phyloP scores from a whole-genome alignment of 2,797 vertebrate genomes.

The Lagorchestes hirsutus region DNA sequence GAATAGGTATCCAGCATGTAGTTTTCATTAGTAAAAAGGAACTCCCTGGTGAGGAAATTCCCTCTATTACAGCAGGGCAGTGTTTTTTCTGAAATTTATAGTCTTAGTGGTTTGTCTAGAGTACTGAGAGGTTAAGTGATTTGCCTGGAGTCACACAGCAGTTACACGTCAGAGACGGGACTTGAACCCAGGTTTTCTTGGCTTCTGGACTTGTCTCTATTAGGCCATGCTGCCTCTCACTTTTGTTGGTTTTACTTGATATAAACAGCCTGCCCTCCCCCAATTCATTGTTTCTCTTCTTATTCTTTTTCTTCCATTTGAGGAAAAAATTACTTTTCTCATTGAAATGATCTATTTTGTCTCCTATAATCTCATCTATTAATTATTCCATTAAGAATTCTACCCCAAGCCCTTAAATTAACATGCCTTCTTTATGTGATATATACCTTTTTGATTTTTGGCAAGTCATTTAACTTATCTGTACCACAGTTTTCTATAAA shows the following conservation, averaged over 20 bases:
- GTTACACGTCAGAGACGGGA: neutral
- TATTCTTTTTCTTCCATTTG: neutral
- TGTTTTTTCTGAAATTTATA: neutral
- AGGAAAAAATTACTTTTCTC: neutral
- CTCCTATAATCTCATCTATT: neutral
- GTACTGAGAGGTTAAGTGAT: too few relatives aligned
- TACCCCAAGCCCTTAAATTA: neutral
- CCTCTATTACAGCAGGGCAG: too few relatives aligned
- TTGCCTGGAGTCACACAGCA: neutral
- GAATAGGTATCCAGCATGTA: neutral
- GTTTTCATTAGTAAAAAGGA: neutral
- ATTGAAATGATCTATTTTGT: neutral
- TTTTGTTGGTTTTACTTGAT: neutral
- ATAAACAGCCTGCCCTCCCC: neutral
- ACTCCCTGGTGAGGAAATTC: neutral
- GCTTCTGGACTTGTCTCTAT: neutral
- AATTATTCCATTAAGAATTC: neutral
- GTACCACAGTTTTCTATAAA: neutral
- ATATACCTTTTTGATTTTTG: neutral
- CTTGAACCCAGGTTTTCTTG: neutral
- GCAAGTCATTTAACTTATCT: neutral
- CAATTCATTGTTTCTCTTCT: neutral
- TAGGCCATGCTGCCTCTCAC: neutral
- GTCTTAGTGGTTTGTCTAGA: neutral
- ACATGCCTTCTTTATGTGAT: neutral